Evolutionary conservation across 1,140 invertebrate species (phyloP).

Genomic region (Trinorchestia longiramus): DNA sequence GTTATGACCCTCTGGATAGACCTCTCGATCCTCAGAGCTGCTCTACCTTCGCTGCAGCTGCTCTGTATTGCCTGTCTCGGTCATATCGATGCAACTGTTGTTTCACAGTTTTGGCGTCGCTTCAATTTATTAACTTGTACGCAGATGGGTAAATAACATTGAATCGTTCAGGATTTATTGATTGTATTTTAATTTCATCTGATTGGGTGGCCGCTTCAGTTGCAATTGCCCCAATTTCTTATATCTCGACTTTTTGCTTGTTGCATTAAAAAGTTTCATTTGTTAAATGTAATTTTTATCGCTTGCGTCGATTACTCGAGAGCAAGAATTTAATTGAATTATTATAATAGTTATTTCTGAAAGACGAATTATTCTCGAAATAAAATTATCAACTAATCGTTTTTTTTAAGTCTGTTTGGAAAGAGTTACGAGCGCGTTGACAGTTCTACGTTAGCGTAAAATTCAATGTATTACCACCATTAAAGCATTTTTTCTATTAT

Average conservation of each 20-base stretch:
- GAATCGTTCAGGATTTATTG: not conserved
- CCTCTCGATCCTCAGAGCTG: not conserved
- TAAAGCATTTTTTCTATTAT: too few relatives aligned
- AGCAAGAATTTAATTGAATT: not conserved
- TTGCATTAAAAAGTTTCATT: not conserved
- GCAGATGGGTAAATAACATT: not conserved
- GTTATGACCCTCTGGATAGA: not conserved
- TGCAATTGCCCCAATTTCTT: not conserved
- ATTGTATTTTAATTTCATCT: not conserved
- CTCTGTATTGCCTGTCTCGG: not conserved
- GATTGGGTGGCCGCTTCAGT: not conserved
- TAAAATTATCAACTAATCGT: not conserved
- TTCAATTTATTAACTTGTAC: not conserved
- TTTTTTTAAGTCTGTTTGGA: not conserved
- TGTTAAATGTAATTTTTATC: not conserved
- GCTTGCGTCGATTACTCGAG: not conserved
- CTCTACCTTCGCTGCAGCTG: not conserved
- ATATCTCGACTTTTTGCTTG: not conserved
- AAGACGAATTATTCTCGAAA: not conserved
- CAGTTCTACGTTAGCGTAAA: not conserved
- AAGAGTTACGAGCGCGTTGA: not conserved
- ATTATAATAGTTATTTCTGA: not conserved
- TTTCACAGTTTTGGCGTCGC: not conserved
- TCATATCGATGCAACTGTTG: not conserved
- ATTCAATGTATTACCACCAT: too few relatives aligned